Evolutionary conservation across 2,797 vertebrate species (phyloP), one percentile per base, ranked within the genome.

Genomic region (Rhinella marina): DNA sequence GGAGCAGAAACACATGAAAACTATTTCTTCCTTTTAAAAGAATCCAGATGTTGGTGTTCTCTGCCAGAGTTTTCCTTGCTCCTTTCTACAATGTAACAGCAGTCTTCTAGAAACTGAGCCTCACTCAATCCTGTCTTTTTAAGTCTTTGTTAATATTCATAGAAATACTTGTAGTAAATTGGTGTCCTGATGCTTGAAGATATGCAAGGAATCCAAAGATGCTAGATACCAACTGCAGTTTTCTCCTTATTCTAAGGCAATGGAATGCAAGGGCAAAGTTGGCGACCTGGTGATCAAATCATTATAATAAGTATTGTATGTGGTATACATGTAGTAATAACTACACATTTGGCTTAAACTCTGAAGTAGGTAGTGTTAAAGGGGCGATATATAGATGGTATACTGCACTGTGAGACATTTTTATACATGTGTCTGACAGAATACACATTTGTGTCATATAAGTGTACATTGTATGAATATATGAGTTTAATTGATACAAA

Each of bases 1-100:
- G 54, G 72, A 79, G 62, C 70, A 84, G 79, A 83, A 87, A 89
- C 88, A 89, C 85, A 73, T 87, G 88, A 89, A 87, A 89, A 84
- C 81, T 48, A 87, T 84, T 84, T 86, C 80, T 86, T 54, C 62
- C 16, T 56, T 82, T 59, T 89, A 86, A 89, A 72, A 84, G 80
- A 80, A 89, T 89, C 85, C 88, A 89, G 88, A 89, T 89, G 88
- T 89, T 64, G 84, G 25, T 10, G 59, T 57, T 79, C 85, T 62
- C 32, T 89, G 88, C 88, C 88, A 89, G 85, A 84, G 54, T 66
- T 48, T 27, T 50, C 48, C 83, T 86, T 82, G 52, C 81, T 76
- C 32, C 72, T 32, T 83, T 85, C 80, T 83, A 68, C 50, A 82
- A 32, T 73, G 68, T 21, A 75, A 25, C 50, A 62, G 61, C 70